A percentile compares a stretch with the other conserved stretches of the same genome.
Conservation (phyloP, 2,797 vertebrate genomes). For the Enteromius viviparus region DNA sequence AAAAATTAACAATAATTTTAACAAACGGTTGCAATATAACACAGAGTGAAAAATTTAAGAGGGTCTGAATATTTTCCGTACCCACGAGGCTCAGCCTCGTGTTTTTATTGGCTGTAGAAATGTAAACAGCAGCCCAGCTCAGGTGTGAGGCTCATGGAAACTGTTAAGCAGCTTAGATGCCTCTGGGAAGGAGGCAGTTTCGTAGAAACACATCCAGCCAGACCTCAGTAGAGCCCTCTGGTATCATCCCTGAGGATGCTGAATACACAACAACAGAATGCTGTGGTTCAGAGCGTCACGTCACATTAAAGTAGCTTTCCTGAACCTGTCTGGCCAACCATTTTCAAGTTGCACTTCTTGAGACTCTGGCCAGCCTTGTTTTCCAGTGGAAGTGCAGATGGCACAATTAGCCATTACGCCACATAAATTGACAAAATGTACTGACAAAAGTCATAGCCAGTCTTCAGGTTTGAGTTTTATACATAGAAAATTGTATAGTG, state of each 20-base stretch:
- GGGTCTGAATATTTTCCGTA: too few species aligned
- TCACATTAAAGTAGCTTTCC: background rate
- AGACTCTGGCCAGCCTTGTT: background rate
- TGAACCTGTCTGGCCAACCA: background rate
- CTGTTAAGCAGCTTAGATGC: slow-evolving; percentile 48
- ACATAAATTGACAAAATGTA: background rate
- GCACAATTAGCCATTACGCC: background rate
- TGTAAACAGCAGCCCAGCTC: slow-evolving; percentile 25
- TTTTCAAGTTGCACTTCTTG: background rate
- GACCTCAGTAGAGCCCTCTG: slow-evolving; percentile 3
- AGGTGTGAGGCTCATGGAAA: slow-evolving; percentile 48
- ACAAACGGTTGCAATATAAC: too few species aligned
- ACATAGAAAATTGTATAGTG: too few species aligned
- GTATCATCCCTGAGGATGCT: slow-evolving; percentile 27
- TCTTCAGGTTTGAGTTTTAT: too few species aligned
- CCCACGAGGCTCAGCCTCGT: background rate
- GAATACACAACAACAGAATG: slow-evolving; percentile 31
- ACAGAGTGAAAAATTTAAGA: too few species aligned
- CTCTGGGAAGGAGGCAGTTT: slow-evolving; percentile 44
- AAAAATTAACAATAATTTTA: too few species aligned
- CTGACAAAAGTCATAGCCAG: too few species aligned
- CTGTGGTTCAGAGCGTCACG: background rate
- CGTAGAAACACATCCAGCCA: slow-evolving; percentile 32
- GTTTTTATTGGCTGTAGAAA: slow-evolving; percentile 33
- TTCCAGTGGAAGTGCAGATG: background rate